Conservation (phyloP, 2,797 vertebrate genomes). For the Chelidonichthys spinosus region DNA sequence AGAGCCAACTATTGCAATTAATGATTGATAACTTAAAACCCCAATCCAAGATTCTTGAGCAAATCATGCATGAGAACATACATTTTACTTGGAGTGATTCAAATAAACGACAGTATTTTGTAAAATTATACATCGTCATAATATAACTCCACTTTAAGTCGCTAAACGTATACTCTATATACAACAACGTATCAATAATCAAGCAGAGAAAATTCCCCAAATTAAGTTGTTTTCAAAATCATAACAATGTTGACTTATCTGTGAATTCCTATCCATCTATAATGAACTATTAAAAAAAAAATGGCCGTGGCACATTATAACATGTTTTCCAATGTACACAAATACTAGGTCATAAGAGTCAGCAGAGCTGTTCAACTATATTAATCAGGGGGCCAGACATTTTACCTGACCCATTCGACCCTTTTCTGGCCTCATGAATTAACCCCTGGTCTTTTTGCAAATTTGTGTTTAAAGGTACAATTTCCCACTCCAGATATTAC, state of each 20-base stretch:
- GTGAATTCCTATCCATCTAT: not conserved
- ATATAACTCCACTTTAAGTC: not conserved
- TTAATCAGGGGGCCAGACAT: too few species aligned
- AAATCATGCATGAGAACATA: too few species aligned
- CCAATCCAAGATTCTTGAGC: not conserved
- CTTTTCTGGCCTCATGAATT: too few species aligned
- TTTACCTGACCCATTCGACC: too few species aligned
- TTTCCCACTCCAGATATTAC: too few species aligned
- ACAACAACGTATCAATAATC: not conserved
- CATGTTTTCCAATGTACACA: not conserved
- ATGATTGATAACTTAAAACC: slow-evolving; percentile 14
- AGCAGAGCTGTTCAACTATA: too few species aligned
- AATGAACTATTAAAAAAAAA: not conserved
- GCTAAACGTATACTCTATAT: not conserved
- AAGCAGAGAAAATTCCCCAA: not conserved
- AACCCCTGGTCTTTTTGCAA: too few species aligned
- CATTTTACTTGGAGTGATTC: not conserved
- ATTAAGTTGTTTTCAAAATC: not conserved
- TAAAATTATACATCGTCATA: too few species aligned
- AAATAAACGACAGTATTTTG: not conserved
- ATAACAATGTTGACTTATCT: not conserved
- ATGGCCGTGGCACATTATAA: not conserved
- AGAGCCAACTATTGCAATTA: not conserved
- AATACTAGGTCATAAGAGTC: too few species aligned
- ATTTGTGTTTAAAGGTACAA: too few species aligned